These are phyloP conservation scores for Odontesthes bonariensis DNA, from an alignment of 2,113 vertebrate genomes.

Conservation along the genomic window DNA sequence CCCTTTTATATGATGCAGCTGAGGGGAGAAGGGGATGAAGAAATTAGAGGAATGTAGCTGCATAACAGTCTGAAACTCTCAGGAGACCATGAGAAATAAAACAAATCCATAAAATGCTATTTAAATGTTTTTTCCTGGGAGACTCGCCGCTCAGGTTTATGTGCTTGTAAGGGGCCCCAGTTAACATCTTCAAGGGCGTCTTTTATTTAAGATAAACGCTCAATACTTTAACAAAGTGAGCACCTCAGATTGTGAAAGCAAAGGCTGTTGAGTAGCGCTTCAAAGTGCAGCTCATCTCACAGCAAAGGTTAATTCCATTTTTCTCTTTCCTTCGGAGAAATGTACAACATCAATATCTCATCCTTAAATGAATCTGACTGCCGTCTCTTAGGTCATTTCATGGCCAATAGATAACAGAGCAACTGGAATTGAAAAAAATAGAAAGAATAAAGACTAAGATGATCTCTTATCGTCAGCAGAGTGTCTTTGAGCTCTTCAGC, in stretches of 20 bases:
- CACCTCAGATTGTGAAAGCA: conserved; percentile 6
- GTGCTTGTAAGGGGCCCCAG: conserved; percentile 24
- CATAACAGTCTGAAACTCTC: conserved; percentile 47
- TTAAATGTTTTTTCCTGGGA: conserved; percentile 24
- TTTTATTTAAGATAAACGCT: conserved; percentile 30
- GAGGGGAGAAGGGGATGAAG: conserved; percentile 33
- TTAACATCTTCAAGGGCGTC: conserved; percentile 35
- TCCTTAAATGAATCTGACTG: conserved; percentile 43
- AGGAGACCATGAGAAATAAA: conserved; percentile 50
- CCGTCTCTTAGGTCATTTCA: conserved; percentile 38
- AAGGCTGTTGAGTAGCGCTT: conserved; percentile 27
- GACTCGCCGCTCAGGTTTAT: conserved; percentile 27
- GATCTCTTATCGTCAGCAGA: conserved; percentile 22
- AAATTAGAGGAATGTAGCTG: conserved; percentile 53
- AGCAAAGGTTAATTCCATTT: conserved; percentile 34
- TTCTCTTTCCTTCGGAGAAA: conserved; percentile 17
- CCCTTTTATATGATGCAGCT: conserved; percentile 68
- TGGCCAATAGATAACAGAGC: conserved; percentile 24
- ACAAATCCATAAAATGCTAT: conserved; percentile 41
- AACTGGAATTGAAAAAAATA: background rate
- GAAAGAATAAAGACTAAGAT: conserved; percentile 13
- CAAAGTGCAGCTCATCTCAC: conserved; percentile 42
- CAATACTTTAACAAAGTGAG: conserved; percentile 22
- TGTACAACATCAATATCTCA: conserved; percentile 26
- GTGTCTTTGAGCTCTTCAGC: conserved; percentile 25